phyloP scores from a whole-genome alignment of 2,888 invertebrate genomes.

The Drosophila monieri region DNA sequence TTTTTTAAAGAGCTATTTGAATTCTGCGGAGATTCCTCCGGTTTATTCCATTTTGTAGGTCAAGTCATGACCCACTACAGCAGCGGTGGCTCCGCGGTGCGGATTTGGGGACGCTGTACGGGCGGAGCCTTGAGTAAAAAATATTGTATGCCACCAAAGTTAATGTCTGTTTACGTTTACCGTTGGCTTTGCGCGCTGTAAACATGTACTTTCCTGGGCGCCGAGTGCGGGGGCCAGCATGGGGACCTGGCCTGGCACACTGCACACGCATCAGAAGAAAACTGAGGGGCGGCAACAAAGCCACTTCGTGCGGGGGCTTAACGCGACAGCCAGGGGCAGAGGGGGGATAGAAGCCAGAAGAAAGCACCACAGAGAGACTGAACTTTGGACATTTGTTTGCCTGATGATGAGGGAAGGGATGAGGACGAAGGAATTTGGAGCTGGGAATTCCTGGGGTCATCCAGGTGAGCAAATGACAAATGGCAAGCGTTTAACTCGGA shows the following conservation, averaged over 20 bases:
- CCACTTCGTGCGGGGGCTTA: conserved; percentile 48
- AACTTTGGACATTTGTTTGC: conserved; percentile 71
- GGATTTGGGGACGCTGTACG: conserved; percentile 13
- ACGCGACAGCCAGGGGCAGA: not conserved
- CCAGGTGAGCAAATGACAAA: conserved; percentile 64
- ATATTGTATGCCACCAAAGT: conserved; percentile 76
- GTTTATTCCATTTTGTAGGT: conserved; percentile 26
- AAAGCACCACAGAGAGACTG: conserved; percentile 36
- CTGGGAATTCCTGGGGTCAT: conserved; percentile 26
- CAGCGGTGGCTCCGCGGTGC: not conserved
- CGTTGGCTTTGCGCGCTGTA: conserved; percentile 71
- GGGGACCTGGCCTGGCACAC: conserved; percentile 34
- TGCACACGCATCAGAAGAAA: conserved; percentile 49
- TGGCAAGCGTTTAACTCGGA: conserved; percentile 63
- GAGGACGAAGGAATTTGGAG: conserved; percentile 4
- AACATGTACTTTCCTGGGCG: conserved; percentile 73
- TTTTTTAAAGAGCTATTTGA: conserved; percentile 5
- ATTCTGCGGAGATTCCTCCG: not conserved
- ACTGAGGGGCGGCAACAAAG: conserved; percentile 57
- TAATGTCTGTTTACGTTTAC: conserved; percentile 78
- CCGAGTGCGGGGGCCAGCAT: conserved; percentile 7
- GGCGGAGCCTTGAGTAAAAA: conserved; percentile 73
- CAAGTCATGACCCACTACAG: conserved; percentile 35
- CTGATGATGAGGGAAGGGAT: conserved; percentile 39
- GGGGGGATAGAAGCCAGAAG: not conserved